Evolutionary conservation across 2,113 vertebrate species (phyloP), one percentile per base, ranked within the genome.

Genomic region (Daubentonia madagascariensis): DNA sequence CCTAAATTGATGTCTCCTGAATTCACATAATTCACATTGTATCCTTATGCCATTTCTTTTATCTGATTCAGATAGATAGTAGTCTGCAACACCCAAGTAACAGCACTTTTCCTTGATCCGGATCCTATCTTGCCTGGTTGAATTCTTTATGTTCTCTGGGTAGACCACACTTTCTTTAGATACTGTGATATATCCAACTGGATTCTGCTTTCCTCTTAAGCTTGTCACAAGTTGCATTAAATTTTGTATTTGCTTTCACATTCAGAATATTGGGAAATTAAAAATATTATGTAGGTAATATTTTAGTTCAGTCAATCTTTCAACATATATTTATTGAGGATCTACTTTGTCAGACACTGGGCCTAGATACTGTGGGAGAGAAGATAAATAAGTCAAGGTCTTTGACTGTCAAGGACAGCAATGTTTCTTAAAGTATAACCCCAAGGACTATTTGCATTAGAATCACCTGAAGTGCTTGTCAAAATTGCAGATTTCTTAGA

Each of bases 181-280:
- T 91, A 85, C 4, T 96, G 76, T 43, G 23, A 81, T 89, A 11
- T 83, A 20, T 76, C 48, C 18, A 52, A 0, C 73, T 95, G 45
- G 23, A 76, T 81, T 73, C 43, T 78, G 54, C 37, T 75, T 94
- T 95, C 54, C 50, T 95, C 18, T 85, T 25, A 57, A 40, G 52
- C 11, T 86, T 35, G 73, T 89, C n/a, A 93, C 17, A 84, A 68
- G 28, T 89, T 68, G 12, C 68, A 59, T n/a, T 76, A 52, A 84
- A 91, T 91, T 94, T 88, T 95, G n/a, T 40, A 57, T 91, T 80
- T 94, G 7, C 70, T 94, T 87, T 79, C 67, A 80, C 11, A 54
- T 92, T 89, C 32, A 54, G 9, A 8, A 7, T 96, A 18, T 67
- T 92, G 18, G 28, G 28, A 93, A 92, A 43, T 96, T 86, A 59